A percentile compares a stretch with the other conserved stretches of the same genome.
Conservation (phyloP, 2,797 vertebrate species). For the Tinamus major region DNA sequence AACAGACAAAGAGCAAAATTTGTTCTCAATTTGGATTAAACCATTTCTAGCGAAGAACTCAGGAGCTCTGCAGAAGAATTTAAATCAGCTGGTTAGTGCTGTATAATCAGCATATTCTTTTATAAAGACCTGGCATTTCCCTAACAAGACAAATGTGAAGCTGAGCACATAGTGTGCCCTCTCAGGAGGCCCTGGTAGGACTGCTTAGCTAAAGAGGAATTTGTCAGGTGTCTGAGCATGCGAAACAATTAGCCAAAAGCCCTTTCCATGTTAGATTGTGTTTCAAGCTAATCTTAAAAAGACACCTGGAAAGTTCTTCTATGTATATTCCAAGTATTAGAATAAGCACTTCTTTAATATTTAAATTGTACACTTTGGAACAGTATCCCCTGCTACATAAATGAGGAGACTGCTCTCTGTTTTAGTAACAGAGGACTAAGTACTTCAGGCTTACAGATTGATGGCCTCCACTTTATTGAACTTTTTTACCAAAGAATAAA, state of each 20-base stretch:
- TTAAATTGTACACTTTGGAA: background rate
- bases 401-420: background rate
- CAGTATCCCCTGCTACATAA: background rate
- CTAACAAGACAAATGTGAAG: background rate
- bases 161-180: background rate
- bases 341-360: background rate
- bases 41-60: slow-evolving; percentile 51
- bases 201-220: background rate
- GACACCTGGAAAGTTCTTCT: background rate
- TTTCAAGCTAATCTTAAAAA: background rate
- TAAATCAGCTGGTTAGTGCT: slow-evolving; percentile 38
- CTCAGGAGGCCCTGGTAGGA: background rate
- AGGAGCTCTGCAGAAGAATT: slow-evolving; percentile 46
- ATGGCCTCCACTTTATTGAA: background rate
- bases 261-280: background rate
- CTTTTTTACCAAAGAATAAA: slow-evolving; percentile 22
- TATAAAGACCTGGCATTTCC: background rate
- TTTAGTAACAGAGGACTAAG: background rate
- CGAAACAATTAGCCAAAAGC: slow-evolving; percentile 19
- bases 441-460: background rate
- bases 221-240: background rate
- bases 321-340: background rate
- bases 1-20: slow-evolving; percentile 63
- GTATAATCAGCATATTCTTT: background rate
- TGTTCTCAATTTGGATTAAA: slow-evolving; percentile 65